Conservation (phyloP, 2,888 invertebrate genomes). For the Pedicia rivosa region DNA sequence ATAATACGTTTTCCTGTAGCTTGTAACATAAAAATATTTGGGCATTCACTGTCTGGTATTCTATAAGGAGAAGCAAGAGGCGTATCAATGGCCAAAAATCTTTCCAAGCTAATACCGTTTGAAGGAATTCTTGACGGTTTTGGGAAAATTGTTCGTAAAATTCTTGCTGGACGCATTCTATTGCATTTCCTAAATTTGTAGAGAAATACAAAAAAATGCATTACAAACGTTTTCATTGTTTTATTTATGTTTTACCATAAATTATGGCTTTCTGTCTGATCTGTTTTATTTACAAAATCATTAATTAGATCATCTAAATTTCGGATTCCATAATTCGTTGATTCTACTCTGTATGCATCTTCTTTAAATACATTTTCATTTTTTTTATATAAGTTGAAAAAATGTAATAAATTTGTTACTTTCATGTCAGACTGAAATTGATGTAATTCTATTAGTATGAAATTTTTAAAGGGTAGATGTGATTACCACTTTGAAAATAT, state of each 20-base stretch:
- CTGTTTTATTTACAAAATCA: slow-evolving; percentile 21
- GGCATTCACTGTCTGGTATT: slow-evolving; percentile 69
- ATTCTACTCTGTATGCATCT: slow-evolving; percentile 38
- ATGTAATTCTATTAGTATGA: background rate
- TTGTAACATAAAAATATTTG: slow-evolving; percentile 59
- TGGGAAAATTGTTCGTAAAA: slow-evolving; percentile 54
- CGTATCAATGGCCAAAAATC: slow-evolving; percentile 60
- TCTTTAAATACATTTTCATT: slow-evolving; percentile 45
- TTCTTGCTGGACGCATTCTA: slow-evolving; percentile 54
- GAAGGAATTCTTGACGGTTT: slow-evolving; percentile 52
- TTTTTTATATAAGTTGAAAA: slow-evolving; percentile 40
- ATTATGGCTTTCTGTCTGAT: slow-evolving; percentile 22
- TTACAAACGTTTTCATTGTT: too few relatives aligned
- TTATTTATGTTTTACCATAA: too few relatives aligned
- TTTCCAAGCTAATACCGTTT: slow-evolving; percentile 61
- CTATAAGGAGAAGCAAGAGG: slow-evolving; percentile 44
- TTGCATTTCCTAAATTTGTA: too few relatives aligned
- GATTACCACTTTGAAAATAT: slow-evolving; percentile 36
- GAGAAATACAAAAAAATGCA: too few relatives aligned
- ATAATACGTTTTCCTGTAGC: slow-evolving; percentile 57
- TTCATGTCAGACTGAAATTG: slow-evolving; percentile 39
- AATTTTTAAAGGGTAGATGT: background rate
- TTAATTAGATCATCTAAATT: slow-evolving; percentile 28
- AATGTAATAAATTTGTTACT: slow-evolving; percentile 34
- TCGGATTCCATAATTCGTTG: slow-evolving; percentile 23